These are phyloP conservation scores for Aethina tumida DNA, from an alignment of 1,140 invertebrate species.

Conservation along the genomic window DNA sequence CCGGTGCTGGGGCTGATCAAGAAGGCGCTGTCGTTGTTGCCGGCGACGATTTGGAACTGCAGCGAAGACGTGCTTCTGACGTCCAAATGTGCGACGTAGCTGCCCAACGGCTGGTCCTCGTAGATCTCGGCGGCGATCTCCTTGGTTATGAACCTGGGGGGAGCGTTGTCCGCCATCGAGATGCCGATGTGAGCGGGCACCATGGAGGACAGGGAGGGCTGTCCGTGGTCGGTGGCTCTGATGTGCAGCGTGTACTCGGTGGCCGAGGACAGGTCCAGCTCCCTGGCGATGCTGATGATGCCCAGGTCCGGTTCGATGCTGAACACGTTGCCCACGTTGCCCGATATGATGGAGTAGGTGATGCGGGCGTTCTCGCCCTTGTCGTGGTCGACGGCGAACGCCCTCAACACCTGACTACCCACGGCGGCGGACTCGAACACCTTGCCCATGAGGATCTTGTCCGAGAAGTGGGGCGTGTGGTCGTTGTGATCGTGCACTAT, in stretches of 20 bases:
- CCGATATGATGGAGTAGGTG: constrained; percentile 69
- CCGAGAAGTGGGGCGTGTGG: constrained; percentile 73
- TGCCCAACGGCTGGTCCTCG: constrained; percentile 72
- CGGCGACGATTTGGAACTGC: constrained; percentile 71
- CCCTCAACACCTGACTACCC: constrained; percentile 60
- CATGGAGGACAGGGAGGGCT: constrained; percentile 59
- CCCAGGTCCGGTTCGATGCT: constrained; percentile 67
- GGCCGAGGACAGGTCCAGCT: constrained; percentile 57
- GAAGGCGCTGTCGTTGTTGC: constrained; percentile 66
- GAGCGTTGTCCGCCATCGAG: constrained; percentile 80
- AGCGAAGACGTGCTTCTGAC: constrained; percentile 70
- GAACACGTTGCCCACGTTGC: constrained; percentile 79
- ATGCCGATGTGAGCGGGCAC: constrained; percentile 78
- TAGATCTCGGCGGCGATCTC: constrained; percentile 68
- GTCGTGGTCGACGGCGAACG: constrained; percentile 70
- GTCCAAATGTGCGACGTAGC: constrained; percentile 65
- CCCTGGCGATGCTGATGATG: constrained; percentile 60
- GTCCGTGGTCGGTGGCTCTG: constrained; percentile 72
- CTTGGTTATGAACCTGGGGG: constrained; percentile 48
- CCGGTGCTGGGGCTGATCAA: constrained; percentile 78
- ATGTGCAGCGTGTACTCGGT: constrained; percentile 75
- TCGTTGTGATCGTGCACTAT: constrained; percentile 84
- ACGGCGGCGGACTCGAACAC: constrained; percentile 65
- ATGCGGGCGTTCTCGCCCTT: constrained; percentile 72
- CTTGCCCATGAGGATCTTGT: constrained; percentile 61